phyloP scores from a whole-genome alignment of 1,140 invertebrate genomes.

The Pachypsylla venusta region DNA sequence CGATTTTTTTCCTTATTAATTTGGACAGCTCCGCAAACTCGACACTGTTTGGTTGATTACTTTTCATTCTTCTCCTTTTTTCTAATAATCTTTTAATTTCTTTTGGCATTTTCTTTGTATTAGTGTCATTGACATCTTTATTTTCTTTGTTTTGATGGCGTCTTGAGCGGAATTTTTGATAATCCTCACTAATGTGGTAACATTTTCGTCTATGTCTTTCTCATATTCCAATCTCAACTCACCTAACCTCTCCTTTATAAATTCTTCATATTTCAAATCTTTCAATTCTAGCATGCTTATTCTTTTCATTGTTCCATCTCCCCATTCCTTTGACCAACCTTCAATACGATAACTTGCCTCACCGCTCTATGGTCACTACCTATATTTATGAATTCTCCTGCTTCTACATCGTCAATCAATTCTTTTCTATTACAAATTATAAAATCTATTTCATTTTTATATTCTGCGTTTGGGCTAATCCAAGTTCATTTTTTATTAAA shows the following conservation, averaged over 20 bases:
- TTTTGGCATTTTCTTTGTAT: neutral
- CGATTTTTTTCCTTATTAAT: neutral
- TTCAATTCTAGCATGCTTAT: neutral
- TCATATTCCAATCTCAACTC: neutral
- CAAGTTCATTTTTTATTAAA: constrained; percentile 23
- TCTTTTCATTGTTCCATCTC: neutral
- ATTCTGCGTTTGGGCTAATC: constrained; percentile 26
- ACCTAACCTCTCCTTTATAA: neutral
- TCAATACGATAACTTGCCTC: neutral
- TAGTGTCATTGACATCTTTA: neutral
- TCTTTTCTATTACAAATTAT: neutral
- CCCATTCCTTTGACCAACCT: neutral
- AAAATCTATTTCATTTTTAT: constrained; percentile 15
- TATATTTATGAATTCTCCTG: neutral
- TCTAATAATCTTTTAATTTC: constrained; percentile 2
- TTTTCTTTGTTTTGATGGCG: neutral
- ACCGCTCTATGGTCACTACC: neutral
- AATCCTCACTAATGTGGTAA: neutral
- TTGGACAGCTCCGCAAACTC: neutral
- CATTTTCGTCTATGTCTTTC: neutral
- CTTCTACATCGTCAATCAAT: neutral
- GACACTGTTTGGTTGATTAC: neutral
- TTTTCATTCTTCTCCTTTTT: neutral
- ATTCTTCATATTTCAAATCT: neutral
- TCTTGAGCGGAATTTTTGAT: neutral